These are phyloP conservation scores for Burhinus bistriatus DNA, from an alignment of 2,113 vertebrate species.

Conservation along the genomic window DNA sequence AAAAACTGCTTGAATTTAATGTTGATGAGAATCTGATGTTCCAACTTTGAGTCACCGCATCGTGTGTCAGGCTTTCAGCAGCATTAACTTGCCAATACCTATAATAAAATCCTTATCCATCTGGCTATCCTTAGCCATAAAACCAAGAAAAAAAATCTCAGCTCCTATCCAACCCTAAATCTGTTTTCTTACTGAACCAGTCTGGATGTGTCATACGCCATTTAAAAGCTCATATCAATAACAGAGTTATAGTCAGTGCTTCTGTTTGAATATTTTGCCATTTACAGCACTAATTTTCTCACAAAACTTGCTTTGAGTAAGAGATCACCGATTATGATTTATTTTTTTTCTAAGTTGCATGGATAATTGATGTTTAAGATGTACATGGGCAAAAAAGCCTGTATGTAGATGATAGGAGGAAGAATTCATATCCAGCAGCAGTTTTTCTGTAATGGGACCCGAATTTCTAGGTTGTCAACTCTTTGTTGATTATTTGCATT, in stretches of 20 bases:
- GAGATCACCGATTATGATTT: background rate
- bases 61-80: slow-evolving; percentile 53
- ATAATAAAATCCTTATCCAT: slow-evolving; percentile 57
- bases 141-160: slow-evolving; percentile 4
- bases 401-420: background rate
- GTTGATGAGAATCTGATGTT: slow-evolving; percentile 22
- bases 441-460: background rate
- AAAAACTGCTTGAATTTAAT: slow-evolving; percentile 3
- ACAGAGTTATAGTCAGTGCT: background rate
- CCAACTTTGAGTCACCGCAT: background rate
- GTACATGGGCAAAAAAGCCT: background rate
- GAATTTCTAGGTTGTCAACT: background rate
- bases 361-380: background rate
- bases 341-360: background rate
- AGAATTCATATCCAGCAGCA: background rate
- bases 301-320: background rate
- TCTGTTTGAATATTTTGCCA: background rate
- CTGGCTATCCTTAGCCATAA: slow-evolving; percentile 43
- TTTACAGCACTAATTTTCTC: background rate
- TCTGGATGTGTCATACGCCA: slow-evolving; percentile 25
- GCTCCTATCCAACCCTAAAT: background rate
- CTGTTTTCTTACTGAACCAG: slow-evolving; percentile 17
- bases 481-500: background rate
- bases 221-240: slow-evolving; percentile 11
- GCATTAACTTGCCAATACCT: slow-evolving; percentile 46